Evolutionary conservation across 2,113 vertebrate species (phyloP).

Genomic region (Rhynchomys soricoides): DNA sequence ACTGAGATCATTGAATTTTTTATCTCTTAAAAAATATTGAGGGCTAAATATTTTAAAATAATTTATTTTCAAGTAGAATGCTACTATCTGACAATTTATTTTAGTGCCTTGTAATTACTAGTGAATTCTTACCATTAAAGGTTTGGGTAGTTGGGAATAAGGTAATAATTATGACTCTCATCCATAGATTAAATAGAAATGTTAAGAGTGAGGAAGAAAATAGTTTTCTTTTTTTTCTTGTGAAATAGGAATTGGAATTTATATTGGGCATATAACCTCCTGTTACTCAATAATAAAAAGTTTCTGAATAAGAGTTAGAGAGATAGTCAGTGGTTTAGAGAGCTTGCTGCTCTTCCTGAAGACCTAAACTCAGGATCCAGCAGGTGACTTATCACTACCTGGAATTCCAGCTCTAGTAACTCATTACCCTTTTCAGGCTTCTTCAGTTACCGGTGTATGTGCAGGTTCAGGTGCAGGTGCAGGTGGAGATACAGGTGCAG

Average conservation of each 20-base stretch:
- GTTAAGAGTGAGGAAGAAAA: neutral
- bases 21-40: neutral
- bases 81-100: neutral
- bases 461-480: neutral
- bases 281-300: neutral
- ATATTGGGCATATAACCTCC: neutral
- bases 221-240: neutral
- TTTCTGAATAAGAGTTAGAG: neutral
- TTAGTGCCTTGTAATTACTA: neutral
- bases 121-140: neutral
- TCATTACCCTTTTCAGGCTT: no score
- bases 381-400: no score
- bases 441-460: neutral
- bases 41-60: neutral
- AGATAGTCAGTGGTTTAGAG: neutral
- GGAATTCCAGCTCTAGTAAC: neutral
- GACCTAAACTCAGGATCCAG: neutral
- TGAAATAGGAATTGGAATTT: neutral
- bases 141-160: neutral
- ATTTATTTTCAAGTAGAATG: neutral
- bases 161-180: slow-evolving; percentile 10
- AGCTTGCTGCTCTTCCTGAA: neutral
- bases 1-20: neutral
- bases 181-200: slow-evolving; percentile 23
- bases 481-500: no score